Base-by-base conservation (phyloP, 2,797 vertebrate genomes). In the Pseudochirops cupreus region DNA sequence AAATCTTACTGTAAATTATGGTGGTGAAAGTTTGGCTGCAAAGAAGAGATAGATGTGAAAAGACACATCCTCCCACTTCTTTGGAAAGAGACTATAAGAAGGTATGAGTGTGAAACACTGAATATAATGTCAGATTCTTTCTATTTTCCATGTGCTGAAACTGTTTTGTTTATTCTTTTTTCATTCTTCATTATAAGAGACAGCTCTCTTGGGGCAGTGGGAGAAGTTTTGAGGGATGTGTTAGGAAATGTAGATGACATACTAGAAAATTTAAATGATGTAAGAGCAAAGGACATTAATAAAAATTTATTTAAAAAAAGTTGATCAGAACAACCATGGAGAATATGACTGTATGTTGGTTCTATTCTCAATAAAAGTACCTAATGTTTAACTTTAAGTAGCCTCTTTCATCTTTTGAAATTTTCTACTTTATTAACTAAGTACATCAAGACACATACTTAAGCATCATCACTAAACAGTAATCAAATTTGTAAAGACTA, bases 401-500 rank as follows among this genome's bases (percentile, higher is more conserved):
- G 94, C 21, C 94, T 95, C 56, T 96, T 29, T 91, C 53, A 24
- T 91, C 92, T 56, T 98, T 97, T 5, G 92, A 39, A 92, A 94
- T 91, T 56, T 39, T 87, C 50, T 95, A 91, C 62, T 94, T 97
- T 93, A 98, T 94, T 96, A 95, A 54, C n/a, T 94, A 91, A 94
- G 7, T 87, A 92, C 31, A 95, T 96, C 92, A 92, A 95, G 97
- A 96, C 74, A 33, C 56, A 94, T 56, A 96, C 92, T 52, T 96
- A 56, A 33, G 29, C 91, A 95, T 18, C 74, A 95, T 46, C 93
- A 96, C 67, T 92, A 97, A 97, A 92, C 5, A 5, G 18, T n/a
- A 95, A 96, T n/a, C 89, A 98, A 95, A 82, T 33, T 97, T 31
- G 94, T 24, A 98, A 97, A 62, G 90, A 96, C n/a, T 94, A 74